A percentile compares a stretch with the other conserved stretches of the same genome.
phyloP scores from a whole-genome alignment of 2,888 invertebrate species.

The Catonia carolina region DNA sequence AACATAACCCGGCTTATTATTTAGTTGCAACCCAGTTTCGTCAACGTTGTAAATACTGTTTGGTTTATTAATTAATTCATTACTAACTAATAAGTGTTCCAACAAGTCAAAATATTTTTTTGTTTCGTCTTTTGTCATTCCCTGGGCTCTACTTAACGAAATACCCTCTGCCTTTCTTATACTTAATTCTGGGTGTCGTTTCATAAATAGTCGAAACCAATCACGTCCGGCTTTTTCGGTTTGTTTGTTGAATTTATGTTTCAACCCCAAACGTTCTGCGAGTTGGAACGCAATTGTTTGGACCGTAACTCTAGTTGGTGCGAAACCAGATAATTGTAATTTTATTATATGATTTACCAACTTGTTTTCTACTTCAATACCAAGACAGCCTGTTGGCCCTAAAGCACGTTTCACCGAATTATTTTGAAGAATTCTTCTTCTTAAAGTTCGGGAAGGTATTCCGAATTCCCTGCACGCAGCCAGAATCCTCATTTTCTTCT shows the following conservation, averaged over 20 bases:
- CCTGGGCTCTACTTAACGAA: slow-evolving; percentile 7
- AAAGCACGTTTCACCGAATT: background rate
- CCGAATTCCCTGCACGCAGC: background rate
- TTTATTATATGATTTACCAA: slow-evolving; percentile 12
- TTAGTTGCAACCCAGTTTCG: slow-evolving; percentile 15
- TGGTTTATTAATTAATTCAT: slow-evolving; percentile 10
- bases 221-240: slow-evolving; percentile 11
- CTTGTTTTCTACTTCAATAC: slow-evolving; percentile 14
- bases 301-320: slow-evolving; percentile 9
- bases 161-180: slow-evolving; percentile 14
- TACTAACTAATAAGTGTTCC: background rate
- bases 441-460: background rate
- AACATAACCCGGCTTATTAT: slow-evolving; percentile 11
- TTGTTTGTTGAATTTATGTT: slow-evolving; percentile 15
- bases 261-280: slow-evolving; percentile 3
- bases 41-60: too few relatives aligned
- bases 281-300: slow-evolving; percentile 9
- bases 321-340: slow-evolving; percentile 14
- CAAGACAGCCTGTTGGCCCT: background rate
- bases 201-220: slow-evolving; percentile 7
- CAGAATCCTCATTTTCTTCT: background rate
- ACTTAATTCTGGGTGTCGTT: slow-evolving; percentile 10
- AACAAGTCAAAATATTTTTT: slow-evolving; percentile 15
- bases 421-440: background rate
- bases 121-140: too few relatives aligned